A percentile compares a stretch with the other conserved stretches of the same genome.
Evolutionary conservation across 2,888 invertebrate species (phyloP).

Genomic region (Petrolisthes cinctipes): DNA sequence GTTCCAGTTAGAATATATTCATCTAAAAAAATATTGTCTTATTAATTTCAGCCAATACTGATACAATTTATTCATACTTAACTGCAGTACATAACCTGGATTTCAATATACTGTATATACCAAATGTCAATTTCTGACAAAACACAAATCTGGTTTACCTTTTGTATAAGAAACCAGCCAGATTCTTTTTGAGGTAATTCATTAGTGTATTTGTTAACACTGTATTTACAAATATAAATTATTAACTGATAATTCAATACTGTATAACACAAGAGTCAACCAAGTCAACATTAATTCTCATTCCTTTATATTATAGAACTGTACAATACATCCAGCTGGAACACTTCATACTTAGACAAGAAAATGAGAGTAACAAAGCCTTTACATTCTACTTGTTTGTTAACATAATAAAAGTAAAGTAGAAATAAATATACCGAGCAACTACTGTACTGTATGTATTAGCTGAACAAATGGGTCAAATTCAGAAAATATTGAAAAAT

Average conservation of each 20-base stretch:
- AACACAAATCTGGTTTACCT: no score
- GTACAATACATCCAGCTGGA: background rate
- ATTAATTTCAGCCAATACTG: background rate
- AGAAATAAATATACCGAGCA: background rate
- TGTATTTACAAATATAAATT: no score
- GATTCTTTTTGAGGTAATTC: no score
- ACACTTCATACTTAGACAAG: background rate
- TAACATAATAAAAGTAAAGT: background rate
- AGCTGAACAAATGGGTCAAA: slow-evolving; percentile 41
- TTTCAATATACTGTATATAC: no score
- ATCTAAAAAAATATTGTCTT: background rate
- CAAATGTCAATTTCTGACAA: no score
- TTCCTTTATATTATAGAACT: background rate
- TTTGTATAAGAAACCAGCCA: no score
- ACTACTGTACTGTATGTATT: slow-evolving; percentile 2
- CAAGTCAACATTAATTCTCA: background rate
- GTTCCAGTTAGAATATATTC: background rate
- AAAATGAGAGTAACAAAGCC: background rate
- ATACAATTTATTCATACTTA: no score
- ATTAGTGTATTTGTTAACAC: no score
- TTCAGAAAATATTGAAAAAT: background rate
- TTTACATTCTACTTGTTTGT: background rate
- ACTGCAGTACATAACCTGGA: no score
- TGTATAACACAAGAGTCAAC: no score
- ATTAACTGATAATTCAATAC: no score